These are phyloP conservation scores for Pseudomugil tenellus DNA, from an alignment of 2,797 vertebrate species.

Conservation along the genomic window DNA sequence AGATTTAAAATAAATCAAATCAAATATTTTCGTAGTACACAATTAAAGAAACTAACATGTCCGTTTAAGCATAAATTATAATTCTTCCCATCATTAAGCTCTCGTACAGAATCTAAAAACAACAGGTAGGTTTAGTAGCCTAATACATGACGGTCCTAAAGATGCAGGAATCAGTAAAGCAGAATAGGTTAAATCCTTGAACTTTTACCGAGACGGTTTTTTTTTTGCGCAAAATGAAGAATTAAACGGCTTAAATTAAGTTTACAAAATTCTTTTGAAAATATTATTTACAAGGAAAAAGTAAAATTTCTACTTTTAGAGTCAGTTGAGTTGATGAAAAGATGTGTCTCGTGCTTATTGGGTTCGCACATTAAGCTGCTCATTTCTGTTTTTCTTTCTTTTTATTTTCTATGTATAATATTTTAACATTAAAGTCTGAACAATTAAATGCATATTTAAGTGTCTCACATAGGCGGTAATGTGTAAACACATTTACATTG, in stretches of 20 bases:
- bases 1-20: conserved; percentile 3
- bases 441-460: background rate
- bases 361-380: background rate
- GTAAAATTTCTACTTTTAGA: background rate
- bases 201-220: background rate
- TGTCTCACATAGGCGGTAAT: background rate
- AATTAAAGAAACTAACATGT: background rate
- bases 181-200: background rate
- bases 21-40: background rate
- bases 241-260: background rate
- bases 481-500: background rate
- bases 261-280: no score
- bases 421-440: background rate
- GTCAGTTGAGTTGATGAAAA: background rate
- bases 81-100: background rate
- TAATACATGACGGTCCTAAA: no score
- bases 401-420: no score
- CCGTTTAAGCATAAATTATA: background rate
- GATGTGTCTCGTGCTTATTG: background rate
- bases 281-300: background rate
- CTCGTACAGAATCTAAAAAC: background rate
- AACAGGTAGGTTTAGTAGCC: background rate
- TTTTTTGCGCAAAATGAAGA: background rate
- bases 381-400: no score
- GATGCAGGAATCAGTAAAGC: background rate